phyloP scores from a whole-genome alignment of 2,113 vertebrate species.

The Dicrurus megarhynchus region DNA sequence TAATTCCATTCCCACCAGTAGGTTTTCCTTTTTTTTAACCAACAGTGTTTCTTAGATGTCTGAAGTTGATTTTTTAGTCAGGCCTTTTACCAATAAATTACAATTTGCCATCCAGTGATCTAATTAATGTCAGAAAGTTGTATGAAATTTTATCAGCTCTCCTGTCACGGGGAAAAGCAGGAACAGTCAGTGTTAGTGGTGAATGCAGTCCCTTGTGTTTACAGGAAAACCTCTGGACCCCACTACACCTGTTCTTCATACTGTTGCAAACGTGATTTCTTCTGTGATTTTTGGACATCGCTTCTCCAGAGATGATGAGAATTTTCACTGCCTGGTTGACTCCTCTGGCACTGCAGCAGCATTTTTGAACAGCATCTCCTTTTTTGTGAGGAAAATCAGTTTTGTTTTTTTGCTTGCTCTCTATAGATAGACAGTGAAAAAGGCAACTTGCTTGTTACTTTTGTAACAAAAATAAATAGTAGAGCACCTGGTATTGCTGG shows the following conservation, averaged over 20 bases:
- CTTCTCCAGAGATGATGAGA: conserved; percentile 44
- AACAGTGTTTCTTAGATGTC: background rate
- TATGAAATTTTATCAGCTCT: background rate
- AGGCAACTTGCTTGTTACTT: background rate
- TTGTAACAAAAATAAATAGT: background rate
- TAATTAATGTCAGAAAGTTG: background rate
- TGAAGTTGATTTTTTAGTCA: background rate
- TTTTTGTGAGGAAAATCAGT: background rate
- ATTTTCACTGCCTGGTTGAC: conserved; percentile 43
- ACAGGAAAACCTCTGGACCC: conserved; percentile 61
- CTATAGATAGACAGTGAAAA: background rate
- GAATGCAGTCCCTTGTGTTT: background rate
- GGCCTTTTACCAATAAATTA: background rate
- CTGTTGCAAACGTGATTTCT: conserved; percentile 28
- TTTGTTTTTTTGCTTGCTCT: background rate
- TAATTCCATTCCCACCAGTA: background rate
- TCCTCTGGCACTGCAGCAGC: background rate
- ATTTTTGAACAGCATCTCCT: background rate
- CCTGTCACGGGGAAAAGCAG: background rate
- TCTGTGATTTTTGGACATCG: conserved; percentile 28
- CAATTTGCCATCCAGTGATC: background rate
- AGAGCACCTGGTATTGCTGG: background rate
- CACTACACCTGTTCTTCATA: background rate
- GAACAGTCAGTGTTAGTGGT: background rate
- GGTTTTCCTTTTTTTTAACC: background rate